Evolutionary conservation across 2,888 invertebrate genomes (phyloP), one percentile per base, ranked within the genome.

Genomic region (Eupithecia subfuscata): DNA sequence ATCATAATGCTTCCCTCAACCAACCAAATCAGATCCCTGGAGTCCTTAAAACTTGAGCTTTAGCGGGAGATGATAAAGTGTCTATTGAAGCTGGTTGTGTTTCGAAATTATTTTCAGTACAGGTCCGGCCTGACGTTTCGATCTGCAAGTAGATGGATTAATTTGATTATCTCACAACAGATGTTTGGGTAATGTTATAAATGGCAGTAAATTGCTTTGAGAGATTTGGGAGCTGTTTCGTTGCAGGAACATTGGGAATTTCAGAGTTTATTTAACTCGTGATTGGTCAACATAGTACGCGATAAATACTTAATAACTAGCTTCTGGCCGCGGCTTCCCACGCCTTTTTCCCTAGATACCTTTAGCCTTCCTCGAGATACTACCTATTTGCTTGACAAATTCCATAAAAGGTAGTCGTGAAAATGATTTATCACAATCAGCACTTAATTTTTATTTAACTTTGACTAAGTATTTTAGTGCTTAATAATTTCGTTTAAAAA

Each of bases 91-190:
- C 60, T 88, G 90, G 90, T 71, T 80, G 80, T 81, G 82, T 84
- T 85, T 81, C 80, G 90, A 92, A 93, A 93, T 93, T 92, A 92
- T 94, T 92, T 93, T 91, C 92, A 91, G 89, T 90, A 90, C 89
- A 88, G 88, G 90, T 88, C 88, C 89, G 86, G 86, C 82, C 90
- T 94, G 94, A 93, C 94, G 91, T 94, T 95, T 94, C 94, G 94
- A 94, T 95, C 91, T 91, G 91, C 88, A 90, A 88, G 89, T 89
- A 93, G 94, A 95, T 95, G 94, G 94, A 94, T 95, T 94, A 93
- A 94, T 94, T 93, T 93, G 94, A 95, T 95, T 92, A 94, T 88
- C 85, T 89, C 80, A 85, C 88, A 91, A 89, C 94, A 94, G 93
- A 93, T 94, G 94, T 89, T 91, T 86, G 86, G 73, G 68, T 64